Evolutionary conservation across 1,140 invertebrate genomes (phyloP).

Genomic region (Drosophila erecta): DNA sequence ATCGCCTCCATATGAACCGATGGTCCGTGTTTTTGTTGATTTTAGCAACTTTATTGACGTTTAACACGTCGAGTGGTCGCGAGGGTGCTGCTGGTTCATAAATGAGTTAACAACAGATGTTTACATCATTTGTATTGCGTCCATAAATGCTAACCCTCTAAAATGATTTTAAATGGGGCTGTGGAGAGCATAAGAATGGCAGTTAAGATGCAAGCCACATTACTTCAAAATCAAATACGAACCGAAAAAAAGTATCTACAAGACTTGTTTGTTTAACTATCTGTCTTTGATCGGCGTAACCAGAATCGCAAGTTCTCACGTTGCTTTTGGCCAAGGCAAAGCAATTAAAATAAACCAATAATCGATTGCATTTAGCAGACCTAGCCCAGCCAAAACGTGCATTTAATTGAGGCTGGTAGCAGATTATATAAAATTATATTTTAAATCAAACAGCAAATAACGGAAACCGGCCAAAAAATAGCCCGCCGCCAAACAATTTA

Average conservation of each 20-base stretch:
- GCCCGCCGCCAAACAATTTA: conserved; percentile 39
- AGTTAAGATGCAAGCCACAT: background rate
- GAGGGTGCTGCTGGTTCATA: conserved; percentile 32
- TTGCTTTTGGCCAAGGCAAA: conserved; percentile 63
- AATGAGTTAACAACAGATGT: conserved; percentile 74
- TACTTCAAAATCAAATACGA: background rate
- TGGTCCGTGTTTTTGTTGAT: conserved; percentile 63
- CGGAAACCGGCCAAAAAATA: conserved; percentile 47
- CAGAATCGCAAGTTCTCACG: conserved; percentile 60
- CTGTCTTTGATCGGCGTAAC: conserved; percentile 26
- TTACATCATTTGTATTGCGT: conserved; percentile 66
- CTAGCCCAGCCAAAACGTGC: conserved; percentile 66
- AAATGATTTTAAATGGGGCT: conserved; percentile 5
- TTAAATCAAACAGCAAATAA: conserved; percentile 76
- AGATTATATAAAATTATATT: conserved; percentile 83
- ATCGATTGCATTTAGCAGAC: conserved; percentile 74
- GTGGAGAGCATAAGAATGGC: background rate
- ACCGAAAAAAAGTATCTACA: conserved; percentile 2
- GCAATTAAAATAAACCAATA: conserved; percentile 79
- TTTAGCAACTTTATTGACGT: conserved; percentile 80
- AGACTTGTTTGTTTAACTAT: conserved; percentile 28
- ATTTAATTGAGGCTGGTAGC: conserved; percentile 78
- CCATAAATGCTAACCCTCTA: conserved; percentile 32
- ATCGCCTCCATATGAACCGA: conserved; percentile 27
- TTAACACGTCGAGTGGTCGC: conserved; percentile 62